Evolutionary conservation across 2,888 invertebrate genomes (phyloP), one percentile per base, ranked within the genome.

Genomic region (Pyrgus malvae): DNA sequence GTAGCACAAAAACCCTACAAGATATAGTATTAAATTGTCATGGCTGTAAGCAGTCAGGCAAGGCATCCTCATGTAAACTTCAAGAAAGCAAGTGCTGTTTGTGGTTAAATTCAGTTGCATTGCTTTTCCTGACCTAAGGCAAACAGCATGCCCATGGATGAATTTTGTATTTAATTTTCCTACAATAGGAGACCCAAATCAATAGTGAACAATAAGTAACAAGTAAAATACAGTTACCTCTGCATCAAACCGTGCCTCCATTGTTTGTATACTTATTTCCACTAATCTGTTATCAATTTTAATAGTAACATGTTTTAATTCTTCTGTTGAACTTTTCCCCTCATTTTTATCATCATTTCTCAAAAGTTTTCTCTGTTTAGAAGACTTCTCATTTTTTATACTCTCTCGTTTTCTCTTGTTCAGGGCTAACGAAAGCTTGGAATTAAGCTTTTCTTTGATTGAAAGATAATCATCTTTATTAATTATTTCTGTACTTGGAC

Each of bases 361-460:
- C 5, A 62, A 54, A 5, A 78, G 33, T 66, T 75, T 83, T 61
- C 80, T 87, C 53, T 79, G 73, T 61, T 90, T 90, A 2, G 67
- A 42, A 19, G 81, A 76, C 63, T 86, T 89, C 3, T 88, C 88
- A 59, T 48, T 48, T 66, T 83, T 87, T 12, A 61, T 62, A 60
- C 57, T 76, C 12, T 89, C 84, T 31, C 80, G 69, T 72, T 89
- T 90, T 65, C 90, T 77, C 67, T 90, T 90, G 66, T 86, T 90
- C 48, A 90, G 67, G 50, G 85, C 90, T 63, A 78, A 72, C 51
- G 85, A 83, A 42, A 90, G 70, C 69, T 89, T 89, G 2, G 84
- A 80, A 62, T 88, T 90, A 0, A 90, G 66, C 60, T 90, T 90
- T 65, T 88, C 76, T 72, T 89, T 90, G 40, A 90, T 81, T 17